These are phyloP conservation scores for silkworm (Bombyx mori) DNA, from an alignment of 1,140 invertebrate species.

Conservation along the genomic window ASM3026992v2 NC_085124.1:4503001-4503500, in stretches of 20 bases:
- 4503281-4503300: slow-evolving; percentile 4
- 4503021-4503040: slow-evolving; percentile 51
- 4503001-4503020: slow-evolving; percentile 58
- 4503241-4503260: slow-evolving; percentile 54
- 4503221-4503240: slow-evolving; percentile 64
- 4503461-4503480: no score
- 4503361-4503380: no score
- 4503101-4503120: slow-evolving; percentile 18
- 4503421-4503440: no score
- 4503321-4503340: no score
- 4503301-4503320: no score
- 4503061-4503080: slow-evolving; percentile 51
- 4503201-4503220: slow-evolving; percentile 64
- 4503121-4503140: slow-evolving; percentile 18
- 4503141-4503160: slow-evolving; percentile 10
- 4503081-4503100: slow-evolving; percentile 47
- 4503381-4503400: no score
- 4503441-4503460: no score
- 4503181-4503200: slow-evolving; percentile 44
- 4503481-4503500: no score
- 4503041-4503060: slow-evolving; percentile 54
- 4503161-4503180: slow-evolving; percentile 16
- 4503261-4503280: slow-evolving; percentile 40
- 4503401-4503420: no score
- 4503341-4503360: no score